Evolutionary conservation across 2,888 invertebrate genomes (phyloP).

Genomic region (Crossocerus cetratus): DNA sequence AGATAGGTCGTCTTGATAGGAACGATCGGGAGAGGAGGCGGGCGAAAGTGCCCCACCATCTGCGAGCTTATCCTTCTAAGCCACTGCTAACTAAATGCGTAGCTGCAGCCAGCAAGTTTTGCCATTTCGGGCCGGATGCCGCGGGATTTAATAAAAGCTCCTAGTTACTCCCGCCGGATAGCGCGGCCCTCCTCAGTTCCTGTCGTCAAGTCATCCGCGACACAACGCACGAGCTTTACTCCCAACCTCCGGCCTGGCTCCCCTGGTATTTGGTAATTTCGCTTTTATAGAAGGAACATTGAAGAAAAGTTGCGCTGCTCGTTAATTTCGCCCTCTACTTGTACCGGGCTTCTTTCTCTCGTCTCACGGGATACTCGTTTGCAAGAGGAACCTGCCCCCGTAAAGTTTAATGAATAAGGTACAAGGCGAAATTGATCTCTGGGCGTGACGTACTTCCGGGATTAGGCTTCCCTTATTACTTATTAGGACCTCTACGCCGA

Average conservation of each 20-base stretch:
- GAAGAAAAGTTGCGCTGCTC: background rate
- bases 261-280: conserved; percentile 28
- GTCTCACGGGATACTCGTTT: background rate
- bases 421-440: background rate
- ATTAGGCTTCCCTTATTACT: background rate
- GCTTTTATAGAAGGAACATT: background rate
- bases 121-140: conserved; percentile 65
- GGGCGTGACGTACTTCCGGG: background rate
- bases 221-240: too few relatives aligned
- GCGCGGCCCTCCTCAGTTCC: conserved; percentile 34
- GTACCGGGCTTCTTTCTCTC: background rate
- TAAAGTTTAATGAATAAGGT: background rate
- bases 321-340: background rate
- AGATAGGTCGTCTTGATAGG: conserved; percentile 40
- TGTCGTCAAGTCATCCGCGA: background rate
- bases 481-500: background rate
- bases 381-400: background rate
- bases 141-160: conserved; percentile 69
- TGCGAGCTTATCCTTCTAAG: conserved; percentile 53
- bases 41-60: conserved; percentile 48
- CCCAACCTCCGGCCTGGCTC: background rate
- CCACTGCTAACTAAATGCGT: conserved; percentile 55
- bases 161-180: conserved; percentile 43
- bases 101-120: conserved; percentile 63
- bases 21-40: conserved; percentile 22